Evolutionary conservation across 1,140 invertebrate genomes (phyloP).

Genomic region (Lordiphosa collinella): DNA sequence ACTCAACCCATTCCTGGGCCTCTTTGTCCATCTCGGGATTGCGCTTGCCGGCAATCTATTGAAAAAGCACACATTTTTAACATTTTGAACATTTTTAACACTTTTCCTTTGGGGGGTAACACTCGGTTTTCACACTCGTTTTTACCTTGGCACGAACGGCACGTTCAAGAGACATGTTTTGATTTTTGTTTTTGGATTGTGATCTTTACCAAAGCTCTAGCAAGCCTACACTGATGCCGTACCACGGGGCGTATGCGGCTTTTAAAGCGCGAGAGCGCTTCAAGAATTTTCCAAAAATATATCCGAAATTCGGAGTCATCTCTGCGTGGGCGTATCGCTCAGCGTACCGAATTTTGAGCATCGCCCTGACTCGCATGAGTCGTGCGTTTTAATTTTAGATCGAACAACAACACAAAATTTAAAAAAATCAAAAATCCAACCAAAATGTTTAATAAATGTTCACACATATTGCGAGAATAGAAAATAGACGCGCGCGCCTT

Average conservation of each 20-base stretch:
- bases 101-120: constrained; percentile 13
- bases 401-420: constrained; percentile 6
- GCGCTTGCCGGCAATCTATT: constrained; percentile 92
- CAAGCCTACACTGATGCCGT: constrained; percentile 66
- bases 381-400: constrained; percentile 69
- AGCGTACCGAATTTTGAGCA: constrained; percentile 16
- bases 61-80: constrained; percentile 6
- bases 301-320: constrained; percentile 73
- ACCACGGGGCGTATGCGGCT: constrained; percentile 59
- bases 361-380: constrained; percentile 51
- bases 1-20: constrained; percentile 95
- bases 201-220: constrained; percentile 70
- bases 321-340: constrained; percentile 32
- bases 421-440: constrained; percentile 22
- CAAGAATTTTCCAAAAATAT: constrained; percentile 79
- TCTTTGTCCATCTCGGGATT: constrained; percentile 93
- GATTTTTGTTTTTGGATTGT: constrained; percentile 35
- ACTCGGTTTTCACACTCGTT: constrained; percentile 3
- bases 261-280: constrained; percentile 71
- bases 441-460: constrained; percentile 63
- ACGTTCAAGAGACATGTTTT: constrained; percentile 84
- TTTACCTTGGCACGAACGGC: constrained; percentile 84
- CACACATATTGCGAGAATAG: constrained; percentile 42
- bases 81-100: constrained; percentile 18
- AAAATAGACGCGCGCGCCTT: constrained; percentile 29